A percentile compares a stretch with the other conserved stretches of the same genome.
Conservation (phyloP, 1,140 invertebrate genomes). For the Trichogramma pretiosum region DNA sequence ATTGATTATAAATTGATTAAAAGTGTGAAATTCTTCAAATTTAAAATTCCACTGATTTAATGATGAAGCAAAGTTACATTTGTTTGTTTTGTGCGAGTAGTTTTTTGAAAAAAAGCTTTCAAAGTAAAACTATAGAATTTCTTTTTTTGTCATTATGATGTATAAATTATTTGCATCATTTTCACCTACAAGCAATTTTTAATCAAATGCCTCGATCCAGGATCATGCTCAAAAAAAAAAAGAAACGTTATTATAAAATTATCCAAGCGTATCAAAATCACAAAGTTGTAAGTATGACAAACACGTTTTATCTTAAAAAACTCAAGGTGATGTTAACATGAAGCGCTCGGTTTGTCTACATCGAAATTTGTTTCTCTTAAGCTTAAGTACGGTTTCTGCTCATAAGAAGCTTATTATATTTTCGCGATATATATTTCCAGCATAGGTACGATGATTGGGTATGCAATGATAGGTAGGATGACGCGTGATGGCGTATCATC, state of each 20-base stretch:
- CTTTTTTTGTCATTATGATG: neutral
- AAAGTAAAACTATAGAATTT: neutral
- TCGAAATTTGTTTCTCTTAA: conserved; percentile 14
- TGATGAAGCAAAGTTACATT: no score
- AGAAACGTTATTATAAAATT: neutral
- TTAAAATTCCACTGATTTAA: no score
- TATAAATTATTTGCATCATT: neutral
- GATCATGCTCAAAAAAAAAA: no score
- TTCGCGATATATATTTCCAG: neutral
- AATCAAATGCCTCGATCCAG: no score
- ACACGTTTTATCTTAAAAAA: conserved; percentile 6
- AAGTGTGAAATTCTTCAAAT: no score
- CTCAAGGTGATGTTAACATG: conserved; percentile 14
- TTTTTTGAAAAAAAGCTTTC: no score
- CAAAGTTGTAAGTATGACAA: neutral
- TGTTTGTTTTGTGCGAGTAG: no score
- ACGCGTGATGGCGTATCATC: neutral
- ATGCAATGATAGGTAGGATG: no score
- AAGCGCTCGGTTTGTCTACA: conserved; percentile 9
- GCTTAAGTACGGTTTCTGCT: conserved; percentile 13
- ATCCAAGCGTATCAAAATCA: neutral
- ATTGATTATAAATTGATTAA: no score
- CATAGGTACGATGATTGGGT: conserved; percentile 2
- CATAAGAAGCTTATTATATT: conserved; percentile 14
- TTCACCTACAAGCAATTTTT: neutral